phyloP scores from a whole-genome alignment of 2,113 vertebrate genomes.

The Chrysochloris asiatica region DNA sequence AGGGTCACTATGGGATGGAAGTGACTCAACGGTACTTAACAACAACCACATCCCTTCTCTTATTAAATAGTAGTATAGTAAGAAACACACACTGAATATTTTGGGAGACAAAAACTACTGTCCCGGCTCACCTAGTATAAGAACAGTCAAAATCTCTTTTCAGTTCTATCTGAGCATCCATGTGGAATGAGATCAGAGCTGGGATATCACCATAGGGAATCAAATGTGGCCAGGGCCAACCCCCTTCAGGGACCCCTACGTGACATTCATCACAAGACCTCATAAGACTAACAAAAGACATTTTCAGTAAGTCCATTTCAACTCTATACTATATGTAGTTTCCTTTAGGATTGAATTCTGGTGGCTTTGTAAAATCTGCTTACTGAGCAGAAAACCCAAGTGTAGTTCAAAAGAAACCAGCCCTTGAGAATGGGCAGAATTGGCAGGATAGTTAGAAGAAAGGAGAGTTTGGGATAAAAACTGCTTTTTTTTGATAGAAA shows the following conservation, averaged over 20 bases:
- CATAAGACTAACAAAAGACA: not conserved
- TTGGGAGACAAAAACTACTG: not conserved
- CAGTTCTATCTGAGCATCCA: not conserved
- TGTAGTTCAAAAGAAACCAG: not conserved
- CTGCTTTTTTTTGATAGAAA: not conserved
- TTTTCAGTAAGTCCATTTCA: not conserved
- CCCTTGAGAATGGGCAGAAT: not conserved
- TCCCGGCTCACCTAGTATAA: not conserved
- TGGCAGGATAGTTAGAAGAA: not conserved
- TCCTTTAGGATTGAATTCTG: not conserved
- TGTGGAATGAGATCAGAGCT: not conserved
- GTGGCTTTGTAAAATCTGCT: not conserved
- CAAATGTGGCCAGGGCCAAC: not conserved
- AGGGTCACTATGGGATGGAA: not conserved
- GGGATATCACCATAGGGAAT: not conserved
- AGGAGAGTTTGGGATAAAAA: not conserved
- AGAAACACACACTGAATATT: not conserved
- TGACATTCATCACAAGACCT: not conserved
- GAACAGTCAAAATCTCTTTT: not conserved
- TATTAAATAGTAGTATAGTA: not conserved
- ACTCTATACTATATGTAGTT: fast-evolving
- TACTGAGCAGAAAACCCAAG: not conserved
- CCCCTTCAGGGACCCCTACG: fast-evolving
- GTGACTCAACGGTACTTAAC: not conserved
- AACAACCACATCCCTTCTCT: not conserved